Evolutionary conservation across 2,113 vertebrate genomes (phyloP), one percentile per base, ranked within the genome.

Genomic region (Hydrochoerus hydrochaeris): DNA sequence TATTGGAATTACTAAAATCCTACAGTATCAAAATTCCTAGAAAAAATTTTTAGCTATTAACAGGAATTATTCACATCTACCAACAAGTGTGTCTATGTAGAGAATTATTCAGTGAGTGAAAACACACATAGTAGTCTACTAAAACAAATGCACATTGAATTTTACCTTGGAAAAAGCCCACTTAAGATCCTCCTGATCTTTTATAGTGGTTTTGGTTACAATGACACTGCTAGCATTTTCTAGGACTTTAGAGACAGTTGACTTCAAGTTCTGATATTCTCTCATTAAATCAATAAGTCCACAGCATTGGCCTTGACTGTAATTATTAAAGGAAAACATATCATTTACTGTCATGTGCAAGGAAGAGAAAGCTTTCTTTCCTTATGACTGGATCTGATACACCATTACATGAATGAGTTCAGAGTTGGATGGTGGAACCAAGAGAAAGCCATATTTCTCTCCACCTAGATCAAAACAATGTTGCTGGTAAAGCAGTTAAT

Each of bases 241-340:
- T 95, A 99, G 95, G 20, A 98, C 97, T 97, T 98, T 98, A 54
- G 83, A 97, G 86, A 99, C 98, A 58, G 97, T 73, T 20, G 98
- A 98, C 97, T 98, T 99, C 92, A 99, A 97, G 77, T 97, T 98
- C 94, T 99, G 99, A 97, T 99, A 99, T 52, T 99, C 99, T 91
- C 98, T 99, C 93, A 99, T 98, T 73, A 99, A 98, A 81, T 99
- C 98, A 0, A 99, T 98, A 85, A 99, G 98, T 87, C 98, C 88
- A 88, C 97, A 98, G 96, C 99, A 99, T 14, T 99, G 99, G 13
- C 99, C 99, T 97, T 99, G 99, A 95, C 99, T 99, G 97, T 35
- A 98, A 95, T 2, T 20, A 96, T 88, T 19, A 90, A 78, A 90
- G 82, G 85, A 78, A 91, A 85, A 81, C 0, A 41, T 1, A 57